Evolutionary conservation across 2,888 invertebrate genomes (phyloP), one percentile per base, ranked within the genome.

Genomic region (Nomada ferruginata): DNA sequence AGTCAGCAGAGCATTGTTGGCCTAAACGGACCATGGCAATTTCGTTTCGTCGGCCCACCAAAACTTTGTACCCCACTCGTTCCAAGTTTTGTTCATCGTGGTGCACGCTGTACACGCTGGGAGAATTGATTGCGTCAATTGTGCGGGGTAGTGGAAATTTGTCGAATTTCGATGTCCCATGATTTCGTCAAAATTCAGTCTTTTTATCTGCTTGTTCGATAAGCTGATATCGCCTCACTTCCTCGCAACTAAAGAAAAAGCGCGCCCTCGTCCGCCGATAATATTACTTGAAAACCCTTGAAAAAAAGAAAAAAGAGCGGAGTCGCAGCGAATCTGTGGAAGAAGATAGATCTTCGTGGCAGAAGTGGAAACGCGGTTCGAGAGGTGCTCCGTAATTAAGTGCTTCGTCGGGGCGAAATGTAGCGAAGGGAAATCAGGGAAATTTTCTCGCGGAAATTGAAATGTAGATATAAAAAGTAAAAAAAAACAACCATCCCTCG

Each of bases 391-490:
- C 36, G 52, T 64, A 55, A 72, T 72, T 63, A 72, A 72, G 15
- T 26, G 42, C 2, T 26, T 13, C n/a, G 26, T 13, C 15, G 53
- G 26, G 53, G 20, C 47, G 47, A 75, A 66, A 75, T 26, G 42
- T 47, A 61, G 55, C 63, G 42, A 52, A 68, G 61, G 50, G 57
- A 68, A 63, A 50, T 66, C 44, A 20, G 68, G 11, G 18, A 20
- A 64, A 76, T 57, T 63, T 64, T 36, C 63, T 63, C 61, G 55
- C 26, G 42, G 26, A 29, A 50, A 79, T 69, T 69, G 76, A 59
- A 73, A 74, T 42, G 59, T 29, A 60, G 42, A 36, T 72, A 18
- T 36, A 59, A 65, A 64, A 53, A 42, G 44, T 20, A 23, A 23
- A 23, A 23, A 23, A 23, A 23, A 2, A 15, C 47, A 3, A 13